These are phyloP conservation scores for Carcina quercana DNA, from an alignment of 2,888 invertebrate species.

Conservation along the genomic window DNA sequence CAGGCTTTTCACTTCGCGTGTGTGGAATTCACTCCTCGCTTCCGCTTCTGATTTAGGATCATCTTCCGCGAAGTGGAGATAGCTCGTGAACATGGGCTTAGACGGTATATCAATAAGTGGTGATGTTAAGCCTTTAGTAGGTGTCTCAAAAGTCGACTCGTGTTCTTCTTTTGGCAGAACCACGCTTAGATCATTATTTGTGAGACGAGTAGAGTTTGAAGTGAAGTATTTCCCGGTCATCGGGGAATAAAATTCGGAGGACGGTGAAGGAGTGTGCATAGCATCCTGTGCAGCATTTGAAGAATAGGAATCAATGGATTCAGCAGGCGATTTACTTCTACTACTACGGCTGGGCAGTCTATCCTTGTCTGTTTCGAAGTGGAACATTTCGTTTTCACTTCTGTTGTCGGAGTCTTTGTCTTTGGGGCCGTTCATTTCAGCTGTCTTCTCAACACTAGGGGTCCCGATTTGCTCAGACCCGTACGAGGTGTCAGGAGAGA, in stretches of 20 bases:
- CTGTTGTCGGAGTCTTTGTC: constrained; percentile 78
- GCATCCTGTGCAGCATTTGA: constrained; percentile 42
- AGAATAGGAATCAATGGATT: constrained; percentile 53
- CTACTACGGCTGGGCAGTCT: constrained; percentile 50
- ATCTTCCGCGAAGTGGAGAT: constrained; percentile 61
- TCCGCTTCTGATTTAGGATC: constrained; percentile 32
- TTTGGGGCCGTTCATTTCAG: constrained; percentile 52
- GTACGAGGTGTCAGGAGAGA: constrained; percentile 67
- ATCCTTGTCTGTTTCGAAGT: constrained; percentile 62
- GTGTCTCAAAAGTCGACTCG: constrained; percentile 20
- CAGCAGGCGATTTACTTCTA: constrained; percentile 61
- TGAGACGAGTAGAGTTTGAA: constrained; percentile 17
- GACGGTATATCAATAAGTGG: constrained; percentile 83
- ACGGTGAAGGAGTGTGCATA: constrained; percentile 52
- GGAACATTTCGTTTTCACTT: constrained; percentile 80
- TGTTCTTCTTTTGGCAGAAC: constrained; percentile 29
- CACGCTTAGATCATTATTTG: constrained; percentile 31
- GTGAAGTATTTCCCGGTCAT: constrained; percentile 34
- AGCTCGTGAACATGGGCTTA: constrained; percentile 62
- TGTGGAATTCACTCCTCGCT: constrained; percentile 28
- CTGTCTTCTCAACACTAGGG: constrained; percentile 50
- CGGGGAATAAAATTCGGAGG: constrained; percentile 54
- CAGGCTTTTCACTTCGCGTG: constrained; percentile 32
- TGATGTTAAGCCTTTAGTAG: constrained; percentile 57
- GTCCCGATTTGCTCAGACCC: constrained; percentile 63